Conservation (phyloP, 2,888 invertebrate species). For the Heteropelma amictum region DNA sequence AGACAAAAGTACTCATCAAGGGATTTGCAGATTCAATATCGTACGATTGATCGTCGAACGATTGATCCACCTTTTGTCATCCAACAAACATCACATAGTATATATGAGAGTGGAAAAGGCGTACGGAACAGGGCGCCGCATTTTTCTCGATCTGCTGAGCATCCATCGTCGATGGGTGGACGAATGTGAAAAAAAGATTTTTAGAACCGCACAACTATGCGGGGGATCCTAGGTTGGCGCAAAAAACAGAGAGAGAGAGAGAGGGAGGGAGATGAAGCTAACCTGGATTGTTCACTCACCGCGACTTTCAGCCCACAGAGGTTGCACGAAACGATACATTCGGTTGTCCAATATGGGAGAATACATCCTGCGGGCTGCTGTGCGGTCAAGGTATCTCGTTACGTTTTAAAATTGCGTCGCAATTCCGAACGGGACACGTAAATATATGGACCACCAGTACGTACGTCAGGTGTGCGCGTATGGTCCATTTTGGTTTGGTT, state of each 20-base stretch:
- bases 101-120: no score
- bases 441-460: background rate
- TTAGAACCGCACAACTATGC: no score
- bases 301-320: conserved; percentile 9
- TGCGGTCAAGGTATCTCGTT: conserved; percentile 53
- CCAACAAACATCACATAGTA: no score
- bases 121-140: no score
- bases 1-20: no score
- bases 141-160: no score
- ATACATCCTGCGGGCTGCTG: conserved; percentile 32
- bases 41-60: no score
- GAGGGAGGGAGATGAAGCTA: background rate
- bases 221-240: background rate
- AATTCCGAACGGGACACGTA: conserved; percentile 6
- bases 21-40: no score
- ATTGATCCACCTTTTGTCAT: no score
- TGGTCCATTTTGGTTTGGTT: conserved; percentile 16
- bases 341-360: conserved; percentile 40
- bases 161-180: no score
- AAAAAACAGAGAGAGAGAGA: background rate
- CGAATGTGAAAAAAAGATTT: no score
- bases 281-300: conserved; percentile 13
- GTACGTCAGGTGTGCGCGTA: no score
- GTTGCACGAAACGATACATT: conserved; percentile 27
- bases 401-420: conserved; percentile 43